Evolutionary conservation across 2,797 vertebrate genomes (phyloP).

Genomic region (Micromesistius poutassou): DNA sequence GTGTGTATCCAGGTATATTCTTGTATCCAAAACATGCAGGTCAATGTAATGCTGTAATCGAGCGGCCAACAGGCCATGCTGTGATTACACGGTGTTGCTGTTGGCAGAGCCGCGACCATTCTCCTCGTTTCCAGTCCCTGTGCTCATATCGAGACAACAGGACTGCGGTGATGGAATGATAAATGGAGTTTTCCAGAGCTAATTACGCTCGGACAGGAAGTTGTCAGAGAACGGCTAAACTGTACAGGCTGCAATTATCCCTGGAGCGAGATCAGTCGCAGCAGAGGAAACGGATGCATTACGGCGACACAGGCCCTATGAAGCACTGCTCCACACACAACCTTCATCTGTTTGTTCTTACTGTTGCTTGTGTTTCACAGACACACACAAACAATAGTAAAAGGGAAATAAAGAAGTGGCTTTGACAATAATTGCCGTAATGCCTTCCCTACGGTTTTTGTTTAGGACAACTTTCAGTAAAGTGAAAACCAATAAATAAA

Average conservation of each 20-base stretch:
- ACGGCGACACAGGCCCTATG: slow-evolving; percentile 47
- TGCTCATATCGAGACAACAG: slow-evolving; percentile 68
- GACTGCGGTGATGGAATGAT: slow-evolving; percentile 69
- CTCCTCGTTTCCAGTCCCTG: slow-evolving; percentile 46
- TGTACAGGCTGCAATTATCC: slow-evolving; percentile 70
- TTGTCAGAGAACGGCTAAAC: slow-evolving; percentile 68
- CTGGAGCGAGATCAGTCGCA: slow-evolving; percentile 65
- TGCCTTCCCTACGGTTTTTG: background rate
- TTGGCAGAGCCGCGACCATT: slow-evolving; percentile 47
- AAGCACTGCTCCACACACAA: slow-evolving; percentile 33
- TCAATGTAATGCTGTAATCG: slow-evolving; percentile 61
- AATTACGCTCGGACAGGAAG: slow-evolving; percentile 72
- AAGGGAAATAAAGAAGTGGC: background rate
- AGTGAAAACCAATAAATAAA: background rate
- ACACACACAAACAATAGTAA: background rate
- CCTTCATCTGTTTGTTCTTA: slow-evolving; percentile 34
- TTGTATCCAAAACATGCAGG: slow-evolving; percentile 45
- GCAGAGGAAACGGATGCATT: slow-evolving; percentile 59
- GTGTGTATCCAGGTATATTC: background rate
- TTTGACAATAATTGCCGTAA: background rate
- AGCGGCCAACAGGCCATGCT: slow-evolving; percentile 35
- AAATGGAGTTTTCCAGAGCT: slow-evolving; percentile 66
- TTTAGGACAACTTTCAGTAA: background rate
- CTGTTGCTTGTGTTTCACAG: slow-evolving; percentile 7
- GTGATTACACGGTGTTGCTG: slow-evolving; percentile 60